These are phyloP conservation scores for Rhinichthys klamathensis DNA, from an alignment of 2,113 vertebrate species.

Conservation along the genomic window DNA sequence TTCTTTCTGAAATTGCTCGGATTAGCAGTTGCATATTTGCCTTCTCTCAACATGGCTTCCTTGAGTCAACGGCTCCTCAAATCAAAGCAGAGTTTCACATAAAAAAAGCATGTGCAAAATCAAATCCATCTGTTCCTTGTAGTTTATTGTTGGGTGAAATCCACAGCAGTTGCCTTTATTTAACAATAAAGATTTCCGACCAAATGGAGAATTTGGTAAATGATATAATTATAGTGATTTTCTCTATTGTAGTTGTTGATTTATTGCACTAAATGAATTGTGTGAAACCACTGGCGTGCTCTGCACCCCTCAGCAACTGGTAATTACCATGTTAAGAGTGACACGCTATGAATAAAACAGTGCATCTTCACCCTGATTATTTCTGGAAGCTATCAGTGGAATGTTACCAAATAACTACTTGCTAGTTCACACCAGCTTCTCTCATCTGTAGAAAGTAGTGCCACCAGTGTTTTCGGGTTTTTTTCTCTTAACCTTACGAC, in stretches of 20 bases:
- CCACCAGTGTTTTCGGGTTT: slow-evolving; percentile 21
- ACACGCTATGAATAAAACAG: slow-evolving; percentile 78
- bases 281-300: slow-evolving; percentile 63
- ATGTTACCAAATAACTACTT: slow-evolving; percentile 79
- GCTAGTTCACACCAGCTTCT: slow-evolving; percentile 70
- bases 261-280: slow-evolving; percentile 68
- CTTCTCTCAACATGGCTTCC: slow-evolving; percentile 74
- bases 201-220: slow-evolving; percentile 36
- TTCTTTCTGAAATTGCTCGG: slow-evolving; percentile 42
- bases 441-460: slow-evolving; percentile 62
- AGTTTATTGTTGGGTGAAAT: neutral
- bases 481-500: slow-evolving; percentile 10
- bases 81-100: slow-evolving; percentile 73
- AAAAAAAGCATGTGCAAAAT: neutral
- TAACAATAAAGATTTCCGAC: slow-evolving; percentile 18
- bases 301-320: slow-evolving; percentile 68
- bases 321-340: slow-evolving; percentile 78
- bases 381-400: slow-evolving; percentile 75
- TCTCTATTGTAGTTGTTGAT: slow-evolving; percentile 52
- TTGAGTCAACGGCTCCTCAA: slow-evolving; percentile 73
- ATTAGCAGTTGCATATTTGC: slow-evolving; percentile 83
- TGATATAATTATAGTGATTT: slow-evolving; percentile 52
- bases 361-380: slow-evolving; percentile 74
- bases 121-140: slow-evolving; percentile 16
- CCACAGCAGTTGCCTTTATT: slow-evolving; percentile 8